Evolutionary conservation across 1,140 invertebrate genomes (phyloP).

Genomic region (Philotrypesis tridentata): DNA sequence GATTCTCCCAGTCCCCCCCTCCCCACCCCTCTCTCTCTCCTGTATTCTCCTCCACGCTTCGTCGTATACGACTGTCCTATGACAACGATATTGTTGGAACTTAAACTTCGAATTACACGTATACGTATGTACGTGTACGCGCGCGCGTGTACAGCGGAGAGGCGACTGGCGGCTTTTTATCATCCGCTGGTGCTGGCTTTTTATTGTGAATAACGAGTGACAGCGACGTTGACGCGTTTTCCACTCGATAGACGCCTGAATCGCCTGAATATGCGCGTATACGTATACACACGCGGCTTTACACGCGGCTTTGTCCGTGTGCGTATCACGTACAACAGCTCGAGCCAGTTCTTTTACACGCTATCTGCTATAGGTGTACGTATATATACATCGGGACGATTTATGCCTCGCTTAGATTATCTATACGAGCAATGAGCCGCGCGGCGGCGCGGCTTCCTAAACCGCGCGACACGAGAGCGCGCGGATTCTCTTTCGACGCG

Average conservation of each 20-base stretch:
- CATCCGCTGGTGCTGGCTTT: neutral
- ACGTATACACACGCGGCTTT: too few relatives aligned
- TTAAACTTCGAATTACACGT: constrained; percentile 7
- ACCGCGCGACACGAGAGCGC: too few relatives aligned
- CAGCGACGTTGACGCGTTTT: constrained; percentile 16
- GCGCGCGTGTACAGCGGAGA: too few relatives aligned
- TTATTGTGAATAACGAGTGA: constrained; percentile 31
- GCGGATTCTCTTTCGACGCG: too few relatives aligned
- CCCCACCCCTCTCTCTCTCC: too few relatives aligned
- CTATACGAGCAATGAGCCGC: neutral
- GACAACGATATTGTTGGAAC: constrained; percentile 17
- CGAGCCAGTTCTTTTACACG: neutral
- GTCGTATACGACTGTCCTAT: neutral
- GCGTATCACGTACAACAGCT: neutral
- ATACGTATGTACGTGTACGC: neutral
- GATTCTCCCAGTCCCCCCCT: too few relatives aligned
- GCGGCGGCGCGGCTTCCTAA: too few relatives aligned
- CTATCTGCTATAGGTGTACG: too few relatives aligned
- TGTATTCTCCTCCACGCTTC: neutral
- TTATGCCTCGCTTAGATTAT: neutral
- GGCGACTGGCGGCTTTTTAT: neutral
- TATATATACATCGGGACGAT: too few relatives aligned
- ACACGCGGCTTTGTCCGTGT: too few relatives aligned
- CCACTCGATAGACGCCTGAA: neutral
- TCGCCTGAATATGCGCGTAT: too few relatives aligned